These are phyloP conservation scores for Parochlus steinenii DNA, from an alignment of 2,888 invertebrate species.

Conservation along the genomic window DNA sequence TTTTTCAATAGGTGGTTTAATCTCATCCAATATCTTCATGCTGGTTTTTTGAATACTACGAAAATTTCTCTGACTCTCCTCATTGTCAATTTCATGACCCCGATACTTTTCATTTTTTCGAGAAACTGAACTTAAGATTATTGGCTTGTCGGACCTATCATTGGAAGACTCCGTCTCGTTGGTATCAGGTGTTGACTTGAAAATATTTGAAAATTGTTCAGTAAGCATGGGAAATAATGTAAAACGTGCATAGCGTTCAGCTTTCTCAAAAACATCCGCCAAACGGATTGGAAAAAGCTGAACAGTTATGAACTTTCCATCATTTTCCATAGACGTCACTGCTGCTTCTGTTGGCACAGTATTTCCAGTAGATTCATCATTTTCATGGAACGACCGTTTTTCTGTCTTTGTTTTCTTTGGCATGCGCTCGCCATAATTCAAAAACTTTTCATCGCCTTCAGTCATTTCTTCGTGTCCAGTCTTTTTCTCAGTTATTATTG, in stretches of 20 bases:
- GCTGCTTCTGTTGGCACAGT: slow-evolving; percentile 14
- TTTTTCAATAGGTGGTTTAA: slow-evolving; percentile 7
- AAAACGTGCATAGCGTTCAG: slow-evolving; percentile 64
- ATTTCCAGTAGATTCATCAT: slow-evolving; percentile 13
- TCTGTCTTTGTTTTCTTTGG: slow-evolving; percentile 33
- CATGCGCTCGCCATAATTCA: slow-evolving; percentile 9
- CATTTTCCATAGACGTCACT: slow-evolving; percentile 19
- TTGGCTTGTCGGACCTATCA: slow-evolving; percentile 21
- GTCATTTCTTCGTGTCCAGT: slow-evolving; percentile 27
- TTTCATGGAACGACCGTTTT: slow-evolving; percentile 31
- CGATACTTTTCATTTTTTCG: slow-evolving; percentile 7
- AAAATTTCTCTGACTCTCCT: not conserved
- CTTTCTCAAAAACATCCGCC: slow-evolving; percentile 62
- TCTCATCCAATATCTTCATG: slow-evolving; percentile 2
- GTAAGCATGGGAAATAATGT: slow-evolving; percentile 61
- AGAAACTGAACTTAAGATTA: slow-evolving; percentile 1
- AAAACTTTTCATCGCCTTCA: slow-evolving; percentile 16
- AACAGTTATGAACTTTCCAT: slow-evolving; percentile 36
- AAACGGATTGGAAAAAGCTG: slow-evolving; percentile 64
- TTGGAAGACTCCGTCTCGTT: slow-evolving; percentile 30
- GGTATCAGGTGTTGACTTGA: slow-evolving; percentile 38
- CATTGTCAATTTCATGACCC: not conserved
- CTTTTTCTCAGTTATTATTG: slow-evolving; percentile 33
- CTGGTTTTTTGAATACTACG: slow-evolving; percentile 2
- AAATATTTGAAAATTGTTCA: slow-evolving; percentile 59